Evolutionary conservation across 2,888 invertebrate species (phyloP).

Genomic region (Lymantria dispar): DNA sequence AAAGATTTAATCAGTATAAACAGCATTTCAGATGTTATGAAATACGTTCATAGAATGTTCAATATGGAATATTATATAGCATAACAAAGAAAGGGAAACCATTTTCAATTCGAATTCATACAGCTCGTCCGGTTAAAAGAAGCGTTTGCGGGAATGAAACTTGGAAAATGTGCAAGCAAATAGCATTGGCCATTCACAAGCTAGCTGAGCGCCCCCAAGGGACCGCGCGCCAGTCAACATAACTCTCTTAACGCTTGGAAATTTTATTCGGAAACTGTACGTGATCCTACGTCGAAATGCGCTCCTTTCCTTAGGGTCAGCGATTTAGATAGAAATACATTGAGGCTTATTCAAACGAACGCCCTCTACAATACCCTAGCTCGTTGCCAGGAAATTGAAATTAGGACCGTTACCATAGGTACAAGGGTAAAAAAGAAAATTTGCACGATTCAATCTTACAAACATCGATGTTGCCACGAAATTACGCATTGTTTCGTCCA

Average conservation of each 20-base stretch:
- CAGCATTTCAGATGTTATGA: too few relatives aligned
- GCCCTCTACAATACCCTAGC: slow-evolving; percentile 51
- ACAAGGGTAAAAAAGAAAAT: slow-evolving; percentile 61
- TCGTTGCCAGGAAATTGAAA: slow-evolving; percentile 71
- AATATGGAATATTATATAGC: too few relatives aligned
- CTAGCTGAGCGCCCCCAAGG: slow-evolving; percentile 43
- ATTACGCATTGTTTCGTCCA: background rate
- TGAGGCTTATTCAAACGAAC: slow-evolving; percentile 58
- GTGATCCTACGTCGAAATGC: slow-evolving; percentile 68
- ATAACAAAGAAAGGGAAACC: slow-evolving; percentile 23
- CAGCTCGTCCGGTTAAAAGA: slow-evolving; percentile 25
- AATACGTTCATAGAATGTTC: too few relatives aligned
- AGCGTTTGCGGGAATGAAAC: slow-evolving; percentile 36
- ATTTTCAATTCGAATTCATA: slow-evolving; percentile 37
- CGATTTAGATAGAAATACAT: slow-evolving; percentile 58
- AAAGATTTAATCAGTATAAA: too few relatives aligned
- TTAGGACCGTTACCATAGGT: slow-evolving; percentile 55
- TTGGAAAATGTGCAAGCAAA: slow-evolving; percentile 50
- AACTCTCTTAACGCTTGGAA: slow-evolving; percentile 62
- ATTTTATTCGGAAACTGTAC: slow-evolving; percentile 74
- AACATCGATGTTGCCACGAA: slow-evolving; percentile 33
- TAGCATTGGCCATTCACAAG: slow-evolving; percentile 44
- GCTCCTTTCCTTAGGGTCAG: slow-evolving; percentile 54
- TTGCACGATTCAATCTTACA: slow-evolving; percentile 55
- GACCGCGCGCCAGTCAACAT: slow-evolving; percentile 41